These are phyloP conservation scores for Slavum lentiscoides DNA, from an alignment of 2,888 invertebrate genomes.

Conservation along the genomic window DNA sequence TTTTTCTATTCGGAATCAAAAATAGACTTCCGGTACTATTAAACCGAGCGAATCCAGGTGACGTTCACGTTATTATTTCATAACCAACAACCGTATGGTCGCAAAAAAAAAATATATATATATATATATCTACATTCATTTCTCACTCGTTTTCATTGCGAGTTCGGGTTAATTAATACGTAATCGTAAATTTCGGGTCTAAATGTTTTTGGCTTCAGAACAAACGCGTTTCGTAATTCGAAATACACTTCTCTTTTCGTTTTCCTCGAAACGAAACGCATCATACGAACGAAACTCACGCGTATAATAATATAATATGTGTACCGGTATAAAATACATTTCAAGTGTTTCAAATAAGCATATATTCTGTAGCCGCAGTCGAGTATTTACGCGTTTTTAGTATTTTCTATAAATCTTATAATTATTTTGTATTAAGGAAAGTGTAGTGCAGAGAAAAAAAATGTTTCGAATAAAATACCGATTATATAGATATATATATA, in stretches of 20 bases:
- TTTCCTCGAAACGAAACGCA: background rate
- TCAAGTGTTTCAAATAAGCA: too few relatives aligned
- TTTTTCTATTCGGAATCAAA: conserved; percentile 34
- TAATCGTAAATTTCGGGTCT: conserved; percentile 31
- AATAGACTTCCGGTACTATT: conserved; percentile 45
- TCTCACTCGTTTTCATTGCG: conserved; percentile 14
- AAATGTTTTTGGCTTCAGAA: conserved; percentile 23
- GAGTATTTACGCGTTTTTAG: too few relatives aligned
- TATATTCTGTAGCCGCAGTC: too few relatives aligned
- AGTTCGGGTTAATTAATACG: conserved; percentile 21
- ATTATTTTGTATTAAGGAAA: too few relatives aligned
- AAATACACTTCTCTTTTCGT: conserved; percentile 5
- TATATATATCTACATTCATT: background rate
- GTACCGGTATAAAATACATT: too few relatives aligned
- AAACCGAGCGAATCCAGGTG: conserved; percentile 35
- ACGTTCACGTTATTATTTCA: conserved; percentile 7
- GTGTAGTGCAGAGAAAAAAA: too few relatives aligned
- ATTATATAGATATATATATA: too few relatives aligned
- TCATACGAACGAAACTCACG: background rate
- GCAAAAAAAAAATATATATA: background rate
- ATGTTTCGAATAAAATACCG: too few relatives aligned
- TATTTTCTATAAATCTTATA: too few relatives aligned
- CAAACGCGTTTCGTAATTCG: conserved; percentile 4
- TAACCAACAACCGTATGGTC: conserved; percentile 7
- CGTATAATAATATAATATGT: background rate